Evolutionary conservation across 2,113 vertebrate genomes (phyloP).

Genomic region (Myrmecobius fasciatus): DNA sequence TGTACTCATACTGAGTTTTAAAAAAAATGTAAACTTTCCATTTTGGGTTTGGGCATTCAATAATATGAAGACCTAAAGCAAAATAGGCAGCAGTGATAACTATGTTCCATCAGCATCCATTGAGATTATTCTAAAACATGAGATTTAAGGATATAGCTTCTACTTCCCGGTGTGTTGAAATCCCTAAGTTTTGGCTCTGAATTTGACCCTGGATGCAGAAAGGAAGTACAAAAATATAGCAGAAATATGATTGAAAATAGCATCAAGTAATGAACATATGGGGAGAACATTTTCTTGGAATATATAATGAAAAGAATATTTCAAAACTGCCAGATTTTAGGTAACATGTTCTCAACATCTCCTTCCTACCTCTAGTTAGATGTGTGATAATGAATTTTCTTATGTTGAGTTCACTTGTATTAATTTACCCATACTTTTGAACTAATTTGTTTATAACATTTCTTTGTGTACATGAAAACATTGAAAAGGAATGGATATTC

Average conservation of each 20-base stretch:
- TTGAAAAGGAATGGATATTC: not conserved
- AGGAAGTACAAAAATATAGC: not conserved
- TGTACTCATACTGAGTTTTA: not conserved
- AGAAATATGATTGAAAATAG: not conserved
- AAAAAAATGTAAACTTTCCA: not conserved
- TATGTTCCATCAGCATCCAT: not conserved
- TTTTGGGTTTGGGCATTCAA: not conserved
- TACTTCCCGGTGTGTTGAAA: not conserved
- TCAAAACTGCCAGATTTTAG: not conserved
- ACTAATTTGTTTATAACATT: not conserved
- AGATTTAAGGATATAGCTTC: not conserved
- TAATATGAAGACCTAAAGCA: not conserved
- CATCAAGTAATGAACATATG: not conserved
- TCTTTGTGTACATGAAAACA: not conserved
- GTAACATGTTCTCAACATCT: not conserved
- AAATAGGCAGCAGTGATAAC: not conserved
- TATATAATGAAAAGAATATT: not conserved
- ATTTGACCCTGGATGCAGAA: not conserved
- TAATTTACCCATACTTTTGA: not conserved
- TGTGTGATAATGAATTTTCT: not conserved
- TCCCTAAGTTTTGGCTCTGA: not conserved
- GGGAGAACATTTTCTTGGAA: not conserved
- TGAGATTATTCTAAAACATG: not conserved
- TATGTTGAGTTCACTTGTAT: not conserved
- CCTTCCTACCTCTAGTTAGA: not conserved